These are phyloP conservation scores for Alexandromys fortis DNA, from an alignment of 2,113 vertebrate genomes.

Conservation along the genomic window DNA sequence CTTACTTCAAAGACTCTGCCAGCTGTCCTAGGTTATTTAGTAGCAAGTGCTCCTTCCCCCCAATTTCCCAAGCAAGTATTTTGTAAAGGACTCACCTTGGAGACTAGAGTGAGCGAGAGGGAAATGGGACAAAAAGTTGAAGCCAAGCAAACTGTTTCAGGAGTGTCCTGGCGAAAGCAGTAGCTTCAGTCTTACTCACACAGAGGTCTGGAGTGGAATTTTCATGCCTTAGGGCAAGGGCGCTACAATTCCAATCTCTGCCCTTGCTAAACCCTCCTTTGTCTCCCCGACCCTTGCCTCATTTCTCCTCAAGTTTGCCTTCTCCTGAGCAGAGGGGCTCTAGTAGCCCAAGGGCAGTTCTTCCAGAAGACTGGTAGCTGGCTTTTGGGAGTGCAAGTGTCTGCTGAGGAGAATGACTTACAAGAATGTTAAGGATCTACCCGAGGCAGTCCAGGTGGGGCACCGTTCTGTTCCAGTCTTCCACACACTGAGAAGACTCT, in stretches of 20 bases:
- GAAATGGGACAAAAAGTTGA: neutral
- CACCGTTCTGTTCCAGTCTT: neutral
- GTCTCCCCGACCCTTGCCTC: neutral
- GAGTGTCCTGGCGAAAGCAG: neutral
- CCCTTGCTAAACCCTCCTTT: neutral
- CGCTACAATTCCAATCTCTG: neutral
- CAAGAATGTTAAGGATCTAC: neutral
- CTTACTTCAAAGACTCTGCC: neutral
- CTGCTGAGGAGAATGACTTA: neutral
- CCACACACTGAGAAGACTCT: neutral
- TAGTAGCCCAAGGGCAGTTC: neutral
- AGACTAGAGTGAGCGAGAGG: neutral
- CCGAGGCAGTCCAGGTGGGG: neutral
- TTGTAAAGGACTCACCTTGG: neutral
- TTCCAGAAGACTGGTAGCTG: neutral
- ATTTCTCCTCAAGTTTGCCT: neutral
- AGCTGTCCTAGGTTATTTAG: neutral
- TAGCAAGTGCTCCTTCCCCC: neutral
- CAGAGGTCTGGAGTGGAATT: neutral
- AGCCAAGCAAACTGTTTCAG: neutral
- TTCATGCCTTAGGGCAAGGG: neutral
- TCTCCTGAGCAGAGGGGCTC: neutral
- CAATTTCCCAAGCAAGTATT: neutral
- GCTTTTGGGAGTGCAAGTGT: neutral
- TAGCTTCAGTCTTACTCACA: no score